Evolutionary conservation across 2,113 vertebrate species (phyloP).

Genomic region (Catharus minimus): DNA sequence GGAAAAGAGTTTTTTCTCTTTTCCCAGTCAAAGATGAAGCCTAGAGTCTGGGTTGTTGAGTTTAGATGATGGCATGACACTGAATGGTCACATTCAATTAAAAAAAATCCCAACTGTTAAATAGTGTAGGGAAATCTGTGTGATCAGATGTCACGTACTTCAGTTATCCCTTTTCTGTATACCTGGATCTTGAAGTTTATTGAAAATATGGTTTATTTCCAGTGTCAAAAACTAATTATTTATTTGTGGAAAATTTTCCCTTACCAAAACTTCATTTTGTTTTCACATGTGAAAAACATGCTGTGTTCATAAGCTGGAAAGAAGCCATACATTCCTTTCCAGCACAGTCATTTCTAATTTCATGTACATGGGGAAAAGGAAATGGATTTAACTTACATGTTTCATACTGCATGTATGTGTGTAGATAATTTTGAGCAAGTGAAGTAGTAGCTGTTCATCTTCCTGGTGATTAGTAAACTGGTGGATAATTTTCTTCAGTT

Average conservation of each 20-base stretch:
- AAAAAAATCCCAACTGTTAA: rapidly evolving
- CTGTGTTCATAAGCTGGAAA: background rate
- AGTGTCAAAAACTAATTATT: background rate
- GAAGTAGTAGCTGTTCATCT: background rate
- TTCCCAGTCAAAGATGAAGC: background rate
- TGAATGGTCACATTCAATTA: background rate
- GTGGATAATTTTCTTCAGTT: background rate
- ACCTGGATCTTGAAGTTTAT: background rate
- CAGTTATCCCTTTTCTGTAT: background rate
- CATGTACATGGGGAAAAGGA: background rate
- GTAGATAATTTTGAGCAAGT: background rate
- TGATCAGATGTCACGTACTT: background rate
- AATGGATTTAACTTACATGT: background rate
- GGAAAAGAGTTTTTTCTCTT: background rate
- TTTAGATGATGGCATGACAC: background rate
- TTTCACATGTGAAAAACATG: background rate
- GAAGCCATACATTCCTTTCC: background rate
- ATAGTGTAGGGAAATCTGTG: background rate
- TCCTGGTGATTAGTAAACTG: background rate
- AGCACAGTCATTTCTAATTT: background rate
- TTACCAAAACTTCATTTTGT: background rate
- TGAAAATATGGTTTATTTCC: background rate
- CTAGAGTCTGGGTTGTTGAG: background rate
- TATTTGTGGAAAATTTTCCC: background rate
- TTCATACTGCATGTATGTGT: background rate